These are phyloP conservation scores for Paraescarpia echinospica DNA, from an alignment of 1,140 invertebrate species.

Conservation along the genomic window DNA sequence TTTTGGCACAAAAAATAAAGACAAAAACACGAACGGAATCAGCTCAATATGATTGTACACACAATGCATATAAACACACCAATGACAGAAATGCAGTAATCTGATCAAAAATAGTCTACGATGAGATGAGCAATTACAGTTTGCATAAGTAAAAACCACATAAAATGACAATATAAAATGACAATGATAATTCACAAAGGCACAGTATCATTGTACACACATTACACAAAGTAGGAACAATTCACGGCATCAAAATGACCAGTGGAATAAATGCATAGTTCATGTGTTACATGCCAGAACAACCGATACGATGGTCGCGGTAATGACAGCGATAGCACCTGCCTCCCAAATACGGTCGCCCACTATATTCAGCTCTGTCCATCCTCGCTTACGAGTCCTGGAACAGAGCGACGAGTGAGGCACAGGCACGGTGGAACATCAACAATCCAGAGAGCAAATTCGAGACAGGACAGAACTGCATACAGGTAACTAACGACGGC, in stretches of 20 bases:
- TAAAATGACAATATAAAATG: neutral
- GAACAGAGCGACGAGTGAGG: neutral
- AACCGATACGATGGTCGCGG: neutral
- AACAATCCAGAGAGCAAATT: neutral
- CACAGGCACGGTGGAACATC: neutral
- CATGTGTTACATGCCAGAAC: neutral
- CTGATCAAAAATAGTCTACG: neutral
- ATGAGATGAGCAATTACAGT: neutral
- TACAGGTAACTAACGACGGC: neutral
- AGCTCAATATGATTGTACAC: neutral
- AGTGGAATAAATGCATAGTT: conserved; percentile 1
- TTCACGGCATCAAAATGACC: neutral
- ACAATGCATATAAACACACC: neutral
- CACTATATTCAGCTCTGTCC: neutral
- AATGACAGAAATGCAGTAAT: neutral
- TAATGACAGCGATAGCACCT: neutral
- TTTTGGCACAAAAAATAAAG: neutral
- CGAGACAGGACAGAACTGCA: neutral
- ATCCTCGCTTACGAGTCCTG: neutral
- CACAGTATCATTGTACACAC: neutral
- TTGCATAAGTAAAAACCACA: neutral
- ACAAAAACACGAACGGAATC: neutral
- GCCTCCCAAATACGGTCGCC: neutral
- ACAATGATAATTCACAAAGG: neutral
- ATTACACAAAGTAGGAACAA: neutral